These are phyloP conservation scores for Sturnus vulgaris DNA, from an alignment of 2,113 vertebrate genomes.

Conservation along the genomic window DNA sequence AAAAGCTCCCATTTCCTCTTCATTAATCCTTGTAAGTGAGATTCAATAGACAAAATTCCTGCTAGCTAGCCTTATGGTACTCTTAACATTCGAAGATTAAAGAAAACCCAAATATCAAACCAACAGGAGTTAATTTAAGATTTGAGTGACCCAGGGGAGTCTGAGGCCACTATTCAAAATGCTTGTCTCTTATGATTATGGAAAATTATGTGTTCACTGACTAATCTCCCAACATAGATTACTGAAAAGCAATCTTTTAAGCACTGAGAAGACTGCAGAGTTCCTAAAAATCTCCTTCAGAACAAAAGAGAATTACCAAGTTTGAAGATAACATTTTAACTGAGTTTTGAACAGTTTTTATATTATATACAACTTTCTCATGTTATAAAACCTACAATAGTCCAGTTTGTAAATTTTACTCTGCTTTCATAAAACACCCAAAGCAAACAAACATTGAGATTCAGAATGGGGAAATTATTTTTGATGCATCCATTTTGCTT, in stretches of 20 bases:
- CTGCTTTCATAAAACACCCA: not conserved
- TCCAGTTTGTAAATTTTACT: not conserved
- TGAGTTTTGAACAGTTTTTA: not conserved
- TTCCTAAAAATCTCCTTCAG: not conserved
- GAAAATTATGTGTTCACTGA: slow-evolving; percentile 1
- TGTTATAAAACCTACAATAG: not conserved
- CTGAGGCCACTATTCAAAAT: not conserved
- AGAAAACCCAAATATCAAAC: not conserved
- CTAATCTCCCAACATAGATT: not conserved
- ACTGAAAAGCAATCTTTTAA: slow-evolving; percentile 14
- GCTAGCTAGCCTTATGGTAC: not conserved
- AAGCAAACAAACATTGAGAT: not conserved
- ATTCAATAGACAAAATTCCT: slow-evolving; percentile 59
- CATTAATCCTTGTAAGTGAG: slow-evolving; percentile 71
- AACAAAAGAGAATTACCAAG: not conserved
- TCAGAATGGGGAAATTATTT: not conserved
- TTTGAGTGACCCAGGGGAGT: not conserved
- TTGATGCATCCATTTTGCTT: not conserved
- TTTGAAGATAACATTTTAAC: not conserved
- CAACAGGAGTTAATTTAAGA: not conserved
- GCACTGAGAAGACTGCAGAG: not conserved
- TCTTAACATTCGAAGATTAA: slow-evolving; percentile 1
- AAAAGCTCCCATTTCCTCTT: slow-evolving; percentile 59
- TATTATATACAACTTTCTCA: not conserved
- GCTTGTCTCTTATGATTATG: not conserved